Base-by-base conservation (phyloP, 2,888 invertebrate species). In the Automeris io region DNA sequence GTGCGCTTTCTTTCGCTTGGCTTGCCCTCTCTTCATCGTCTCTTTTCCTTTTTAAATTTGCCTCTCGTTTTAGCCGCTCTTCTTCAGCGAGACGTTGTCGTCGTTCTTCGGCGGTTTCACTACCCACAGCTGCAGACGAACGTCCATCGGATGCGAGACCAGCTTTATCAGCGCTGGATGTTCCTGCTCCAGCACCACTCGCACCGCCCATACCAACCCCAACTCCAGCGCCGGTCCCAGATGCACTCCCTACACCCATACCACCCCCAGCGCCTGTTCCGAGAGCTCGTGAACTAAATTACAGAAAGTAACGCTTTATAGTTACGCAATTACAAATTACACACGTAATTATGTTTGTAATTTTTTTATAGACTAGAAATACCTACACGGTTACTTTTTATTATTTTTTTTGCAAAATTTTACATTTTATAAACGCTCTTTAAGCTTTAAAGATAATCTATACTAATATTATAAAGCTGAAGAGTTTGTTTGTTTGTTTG, bases 1-100 rank as follows among this genome's bases (percentile, higher is more conserved):
- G 25, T 24, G 31, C 37, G 5, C 39, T 34, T 11, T 32, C 18
- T 13, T 8, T 23, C 13, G 4, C 24, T 12, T 16, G 37, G n/a
- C 39, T 39, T 31, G 22, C 46, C 9, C 34, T 22, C 22, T 41
- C 29, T 9, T 36, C 46, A 12, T 38, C 47, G 31, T 25, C 32
- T 35, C 5, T 24, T 25, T 18, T 13, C 31, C 16, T 25, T 13
- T 23, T 11, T 26, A 25, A 18, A n/a, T 21, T 43, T 45, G 21
- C 21, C 19, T 48, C 47, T 32, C 41, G 36, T 13, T 40, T 40
- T 18, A 39, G 40, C 2, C 51, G 43, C 5, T 44, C 50, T 18
- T 26, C 48, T 13, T 43, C 48, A 5, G 25, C 41, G 36, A 25
- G 16, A 34, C 19, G 37, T 42, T 36, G 40, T 33, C 26, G 43